phyloP scores from a whole-genome alignment of 2,888 invertebrate genomes.

The Creontiades dilutus region DNA sequence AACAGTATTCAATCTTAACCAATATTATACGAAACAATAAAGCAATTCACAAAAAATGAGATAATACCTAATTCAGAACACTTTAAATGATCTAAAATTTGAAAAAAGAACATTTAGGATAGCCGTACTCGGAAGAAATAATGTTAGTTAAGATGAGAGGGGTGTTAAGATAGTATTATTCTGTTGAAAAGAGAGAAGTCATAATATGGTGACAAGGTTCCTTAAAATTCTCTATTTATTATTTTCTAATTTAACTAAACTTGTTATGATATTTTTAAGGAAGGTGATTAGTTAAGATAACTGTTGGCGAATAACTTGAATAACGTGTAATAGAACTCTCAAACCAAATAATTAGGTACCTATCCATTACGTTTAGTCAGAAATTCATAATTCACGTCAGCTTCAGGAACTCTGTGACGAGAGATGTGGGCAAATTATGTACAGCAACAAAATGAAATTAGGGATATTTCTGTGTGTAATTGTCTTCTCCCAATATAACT shows the following conservation, averaged over 20 bases:
- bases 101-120: too few relatives aligned
- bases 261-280: not conserved
- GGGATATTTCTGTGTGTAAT: too few relatives aligned
- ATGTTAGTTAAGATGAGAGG: not conserved
- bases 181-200: conserved; percentile 33
- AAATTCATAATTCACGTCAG: too few relatives aligned
- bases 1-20: not conserved
- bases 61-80: too few relatives aligned
- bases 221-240: conserved; percentile 22
- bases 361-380: too few relatives aligned
- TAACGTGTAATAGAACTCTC: not conserved
- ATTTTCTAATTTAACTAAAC: not conserved
- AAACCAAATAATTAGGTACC: too few relatives aligned
- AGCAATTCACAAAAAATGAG: too few relatives aligned
- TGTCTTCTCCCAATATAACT: too few relatives aligned
- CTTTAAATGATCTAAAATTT: too few relatives aligned
- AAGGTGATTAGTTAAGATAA: not conserved
- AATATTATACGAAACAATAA: not conserved
- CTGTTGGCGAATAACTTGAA: not conserved
- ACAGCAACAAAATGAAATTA: not conserved
- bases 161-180: conserved; percentile 15
- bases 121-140: too few relatives aligned
- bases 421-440: not conserved
- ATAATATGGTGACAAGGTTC: conserved; percentile 17
- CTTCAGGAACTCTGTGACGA: not conserved